Evolutionary conservation across 2,797 vertebrate species (phyloP), one percentile per base, ranked within the genome.

Genomic region (Mycteria americana): DNA sequence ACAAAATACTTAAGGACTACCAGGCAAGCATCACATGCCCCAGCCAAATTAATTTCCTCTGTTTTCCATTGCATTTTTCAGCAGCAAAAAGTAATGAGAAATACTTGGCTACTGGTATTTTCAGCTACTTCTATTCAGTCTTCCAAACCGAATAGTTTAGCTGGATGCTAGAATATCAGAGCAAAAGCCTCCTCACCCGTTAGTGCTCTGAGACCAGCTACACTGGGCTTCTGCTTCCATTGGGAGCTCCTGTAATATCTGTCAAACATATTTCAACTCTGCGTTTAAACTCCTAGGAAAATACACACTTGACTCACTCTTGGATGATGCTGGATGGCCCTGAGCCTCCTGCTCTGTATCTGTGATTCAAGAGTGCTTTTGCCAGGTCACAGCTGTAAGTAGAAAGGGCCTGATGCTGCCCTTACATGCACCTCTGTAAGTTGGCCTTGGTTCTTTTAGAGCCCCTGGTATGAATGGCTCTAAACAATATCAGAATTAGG

Each of bases 41-140:
- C 56, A 91, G 86, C 60, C 87, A 91, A 80, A 94, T 75, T 62
- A 30, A 80, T 95, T 95, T 91, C 41, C 57, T 85, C 33, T 13
- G 0, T 80, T 95, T 87, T 84, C 64, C 50, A 13, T 19, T 35
- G 59, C 21, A 46, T 69, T 62, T 93, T 95, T 81, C 81, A 92
- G 64, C 46, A 33, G 54, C 64, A 93, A 92, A 85, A 89, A 41
- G 39, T 88, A 85, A 91, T 68, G 60, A 95, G 41, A 89, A 93
- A 85, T 74, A 65, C 64, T 88, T 88, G 75, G 57, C 50, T 80
- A 33, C 35, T 67, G 39, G 28, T 46, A 63, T 80, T 93, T 97
- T 83, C 73, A 85, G 43, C 81, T 54, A 30, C 37, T 25, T 77
- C 53, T 83, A 23, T 82, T 84, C 76, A 81, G 48, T 81, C 79